A percentile compares a stretch with the other conserved stretches of the same genome.
phyloP scores from a whole-genome alignment of 2,113 vertebrate genomes.

The Tamias sibiricus region DNA sequence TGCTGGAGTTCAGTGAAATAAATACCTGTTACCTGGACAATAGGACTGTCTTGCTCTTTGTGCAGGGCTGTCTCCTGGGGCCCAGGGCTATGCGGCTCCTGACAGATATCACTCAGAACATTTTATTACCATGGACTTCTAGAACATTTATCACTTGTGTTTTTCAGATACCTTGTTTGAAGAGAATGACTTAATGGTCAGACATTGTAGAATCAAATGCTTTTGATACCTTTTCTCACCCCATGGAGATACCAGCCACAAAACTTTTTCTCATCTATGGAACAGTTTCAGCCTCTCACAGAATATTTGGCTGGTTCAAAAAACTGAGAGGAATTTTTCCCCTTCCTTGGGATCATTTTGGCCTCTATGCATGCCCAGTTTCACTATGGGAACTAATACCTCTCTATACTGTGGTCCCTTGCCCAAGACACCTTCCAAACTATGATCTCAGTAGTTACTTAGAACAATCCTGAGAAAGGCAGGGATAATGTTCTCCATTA shows the following conservation, averaged over 20 bases:
- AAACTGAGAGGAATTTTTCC: not conserved
- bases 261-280: not conserved
- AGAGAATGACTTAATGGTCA: not conserved
- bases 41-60: not conserved
- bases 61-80: not conserved
- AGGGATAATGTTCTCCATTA: not conserved
- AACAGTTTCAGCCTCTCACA: not conserved
- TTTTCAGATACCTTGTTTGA: not conserved
- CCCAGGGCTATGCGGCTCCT: not conserved
- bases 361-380: not conserved
- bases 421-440: not conserved
- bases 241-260: not conserved
- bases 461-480: not conserved
- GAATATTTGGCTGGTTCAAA: not conserved
- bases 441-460: not conserved
- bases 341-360: not conserved
- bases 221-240: not conserved
- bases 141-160: not conserved
- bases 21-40: not conserved
- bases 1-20: slow-evolving; percentile 7
- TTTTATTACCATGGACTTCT: not conserved
- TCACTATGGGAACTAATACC: not conserved
- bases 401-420: not conserved
- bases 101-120: not conserved
- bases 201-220: not conserved